Base-by-base conservation (phyloP, 2,888 invertebrate species). In the Oconnorella tubifera region DNA sequence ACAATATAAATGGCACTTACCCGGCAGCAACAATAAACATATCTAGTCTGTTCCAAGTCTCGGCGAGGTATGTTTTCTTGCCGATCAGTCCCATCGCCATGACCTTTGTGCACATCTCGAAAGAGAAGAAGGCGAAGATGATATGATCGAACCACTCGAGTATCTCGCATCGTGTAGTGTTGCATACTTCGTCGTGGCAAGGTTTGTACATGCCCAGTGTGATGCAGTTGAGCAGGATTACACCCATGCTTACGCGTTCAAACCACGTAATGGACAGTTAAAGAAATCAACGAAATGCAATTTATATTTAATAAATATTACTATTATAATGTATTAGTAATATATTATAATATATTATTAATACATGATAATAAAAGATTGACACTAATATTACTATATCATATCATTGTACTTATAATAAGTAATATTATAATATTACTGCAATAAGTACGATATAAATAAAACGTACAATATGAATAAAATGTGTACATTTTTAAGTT, bases 181-280 rank as follows among this genome's bases (percentile, higher is more conserved):
- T 85, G 83, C 99, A 99, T 40, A 75, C 72, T 56, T 75, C 75
- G 68, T 82, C 97, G 77, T 92, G 90, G 83, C 99, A 99, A 29
- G 99, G 99, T 84, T 97, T 93, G 84, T 98, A 99, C 98, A 99
- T 98, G 68, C 99, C 99, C 78, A 99, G 86, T 19, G 99, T 99
- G 74, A 99, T 87, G 85, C 99, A 99, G 86, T 99, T 99, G 79
- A 99, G 86, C 75, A 99, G 85, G 80, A 99, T 99, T 71, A 98
- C 96, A 84, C 93, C 86, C 92, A 99, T 99, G 78, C 96, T 97
- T 78, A 98, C 86, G 74, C 98, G 88, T 86, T 99, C 99, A 86
- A 99, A 99, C 98, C 98, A 99, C 84, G 91, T 93, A 80, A 10
- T 14, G 40, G 40, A 40, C n/a, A n/a, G n/a, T n/a, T n/a, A n/a